Base-by-base conservation (phyloP, 2,797 vertebrate species). In the Acanthis flammea region DNA sequence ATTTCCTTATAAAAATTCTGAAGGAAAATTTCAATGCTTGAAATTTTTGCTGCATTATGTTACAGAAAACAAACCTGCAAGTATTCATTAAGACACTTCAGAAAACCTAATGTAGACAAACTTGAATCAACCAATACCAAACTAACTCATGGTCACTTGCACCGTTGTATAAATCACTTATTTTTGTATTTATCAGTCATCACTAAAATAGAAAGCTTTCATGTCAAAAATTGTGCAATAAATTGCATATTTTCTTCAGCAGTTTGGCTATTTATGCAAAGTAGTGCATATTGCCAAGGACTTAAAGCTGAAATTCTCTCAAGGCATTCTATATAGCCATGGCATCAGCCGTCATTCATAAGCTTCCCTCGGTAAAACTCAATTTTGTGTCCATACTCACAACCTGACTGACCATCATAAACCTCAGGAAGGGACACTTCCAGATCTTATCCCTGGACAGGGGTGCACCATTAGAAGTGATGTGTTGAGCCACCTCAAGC, bases 341-440 rank as follows among this genome's bases (percentile, higher is more conserved):
- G 28, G 37, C 1, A 0, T 31, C 68, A 62, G 24, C 67, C 0
- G 9, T 7, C 10, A 33, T 47, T 72, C 0, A 0, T 41, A 55
- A 12, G 3, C 47, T 68, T 82, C 12, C 57, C 6, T 35, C 2
- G 1, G 11, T 39, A 33, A 73, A 91, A 37, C 4, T 3, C 35
- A 28, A 25, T 28, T 28, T 28, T 28, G 18, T 60, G 18, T 60
- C 27, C 14, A 14, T 31, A 24, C 10, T 31, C 4, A 31, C 54
- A 84, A 21, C 5, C 55, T 47, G 27, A 45, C 37, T 42, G 27
- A 45, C 33, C 10, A 22, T 35, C 12, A n/a, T 7, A 68, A 80
- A 51, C 8, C 22, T 54, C 53, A 79, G 37, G 65, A 68, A 30
- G 30, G 5, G 23, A n/a, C 13, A 19, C 19, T 42, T n/a, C 81